A percentile compares a stretch with the other conserved stretches of the same genome.
Evolutionary conservation across 2,888 invertebrate genomes (phyloP).

Genomic region (Siphonodentalium dalli): DNA sequence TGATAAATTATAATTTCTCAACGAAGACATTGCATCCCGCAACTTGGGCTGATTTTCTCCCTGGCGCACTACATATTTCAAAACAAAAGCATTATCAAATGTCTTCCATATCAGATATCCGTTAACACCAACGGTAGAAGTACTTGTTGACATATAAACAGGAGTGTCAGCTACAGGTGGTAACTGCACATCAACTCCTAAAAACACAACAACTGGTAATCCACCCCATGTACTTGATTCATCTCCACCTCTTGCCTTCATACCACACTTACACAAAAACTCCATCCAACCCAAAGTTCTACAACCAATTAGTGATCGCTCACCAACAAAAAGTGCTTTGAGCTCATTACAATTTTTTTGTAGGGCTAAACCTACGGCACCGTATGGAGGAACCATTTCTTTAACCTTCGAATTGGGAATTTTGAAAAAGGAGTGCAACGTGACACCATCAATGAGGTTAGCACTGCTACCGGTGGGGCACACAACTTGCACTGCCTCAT

Average conservation of each 20-base stretch:
- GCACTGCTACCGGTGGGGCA: slow-evolving; percentile 30
- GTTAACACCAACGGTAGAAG: slow-evolving; percentile 6
- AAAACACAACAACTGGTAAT: slow-evolving; percentile 30
- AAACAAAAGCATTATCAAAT: neutral
- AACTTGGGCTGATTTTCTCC: no score
- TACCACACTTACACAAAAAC: slow-evolving; percentile 14
- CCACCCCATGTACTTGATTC: slow-evolving; percentile 24
- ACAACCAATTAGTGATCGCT: slow-evolving; percentile 13
- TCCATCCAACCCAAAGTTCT: slow-evolving; percentile 27
- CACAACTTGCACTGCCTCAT: slow-evolving; percentile 20
- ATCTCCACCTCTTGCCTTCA: slow-evolving; percentile 8
- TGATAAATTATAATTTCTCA: slow-evolving; percentile 1
- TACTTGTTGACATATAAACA: slow-evolving; percentile 13
- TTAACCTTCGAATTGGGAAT: no score
- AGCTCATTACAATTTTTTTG: no score
- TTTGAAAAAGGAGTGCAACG: slow-evolving; percentile 26
- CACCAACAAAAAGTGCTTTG: no score
- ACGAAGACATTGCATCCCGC: neutral
- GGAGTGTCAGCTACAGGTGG: slow-evolving; percentile 25
- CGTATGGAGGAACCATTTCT: no score
- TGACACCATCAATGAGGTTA: slow-evolving; percentile 26
- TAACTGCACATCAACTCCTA: slow-evolving; percentile 29
- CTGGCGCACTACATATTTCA: slow-evolving; percentile 2
- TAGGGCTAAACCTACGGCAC: no score
- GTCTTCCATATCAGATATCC: slow-evolving; percentile 4